These are phyloP conservation scores for Lipotes vexillifer DNA, from an alignment of 2,113 vertebrate species.

Conservation along the genomic window DNA sequence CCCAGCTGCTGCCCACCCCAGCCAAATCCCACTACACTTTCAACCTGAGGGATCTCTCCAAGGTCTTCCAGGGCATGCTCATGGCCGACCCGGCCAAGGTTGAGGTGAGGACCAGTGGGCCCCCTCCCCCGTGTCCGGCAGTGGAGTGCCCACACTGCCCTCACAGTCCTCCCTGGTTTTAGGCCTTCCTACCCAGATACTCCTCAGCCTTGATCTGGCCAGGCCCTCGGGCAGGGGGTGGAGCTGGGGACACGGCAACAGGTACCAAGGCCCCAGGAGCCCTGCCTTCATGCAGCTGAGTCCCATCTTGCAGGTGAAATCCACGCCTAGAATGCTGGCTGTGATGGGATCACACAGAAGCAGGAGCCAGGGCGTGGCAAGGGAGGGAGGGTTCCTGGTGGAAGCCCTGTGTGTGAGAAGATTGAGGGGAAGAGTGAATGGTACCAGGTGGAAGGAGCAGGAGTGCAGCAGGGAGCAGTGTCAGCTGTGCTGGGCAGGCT, in stretches of 20 bases:
- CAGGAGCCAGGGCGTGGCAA: neutral
- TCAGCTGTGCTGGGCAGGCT: neutral
- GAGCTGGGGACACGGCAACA: neutral
- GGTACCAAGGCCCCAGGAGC: neutral
- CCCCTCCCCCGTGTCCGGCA: neutral
- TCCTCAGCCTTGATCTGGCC: neutral
- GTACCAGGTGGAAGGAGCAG: neutral
- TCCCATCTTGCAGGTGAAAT: neutral
- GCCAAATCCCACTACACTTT: conserved; percentile 95
- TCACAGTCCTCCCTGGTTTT: neutral
- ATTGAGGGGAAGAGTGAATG: too few relatives aligned
- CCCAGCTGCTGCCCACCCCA: conserved; percentile 92
- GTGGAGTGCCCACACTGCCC: neutral
- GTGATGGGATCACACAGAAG: neutral
- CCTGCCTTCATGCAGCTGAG: neutral
- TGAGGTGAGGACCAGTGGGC: conserved; percentile 78
- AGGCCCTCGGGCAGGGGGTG: neutral
- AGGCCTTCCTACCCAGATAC: neutral
- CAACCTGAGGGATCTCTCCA: conserved; percentile 94
- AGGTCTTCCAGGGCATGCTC: conserved; percentile 95
- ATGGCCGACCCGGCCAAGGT: conserved; percentile 87
- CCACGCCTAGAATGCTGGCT: neutral
- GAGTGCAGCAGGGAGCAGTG: neutral
- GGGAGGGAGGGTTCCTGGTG: neutral
- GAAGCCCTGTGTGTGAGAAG: neutral